phyloP scores from a whole-genome alignment of 2,888 invertebrate species.

The Craniophora ligustri region DNA sequence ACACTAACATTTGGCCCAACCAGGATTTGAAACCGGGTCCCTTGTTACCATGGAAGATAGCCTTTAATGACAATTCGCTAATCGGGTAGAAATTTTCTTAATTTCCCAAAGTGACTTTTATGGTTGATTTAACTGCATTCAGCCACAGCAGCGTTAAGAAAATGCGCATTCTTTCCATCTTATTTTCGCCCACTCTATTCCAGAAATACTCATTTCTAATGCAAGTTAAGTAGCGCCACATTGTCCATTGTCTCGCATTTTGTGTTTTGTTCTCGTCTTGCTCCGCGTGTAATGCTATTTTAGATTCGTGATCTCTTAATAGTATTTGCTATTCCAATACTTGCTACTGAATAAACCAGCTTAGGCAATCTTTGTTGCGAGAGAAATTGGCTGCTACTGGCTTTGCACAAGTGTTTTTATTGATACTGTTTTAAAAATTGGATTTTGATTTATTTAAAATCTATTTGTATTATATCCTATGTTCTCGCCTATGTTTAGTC shows the following conservation, averaged over 20 bases:
- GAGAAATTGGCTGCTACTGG: too few species aligned
- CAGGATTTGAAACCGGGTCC: too few species aligned
- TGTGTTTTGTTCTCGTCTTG: constrained; percentile 68
- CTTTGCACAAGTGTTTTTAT: constrained; percentile 9
- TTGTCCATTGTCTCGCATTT: constrained; percentile 70
- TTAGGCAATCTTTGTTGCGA: constrained; percentile 56
- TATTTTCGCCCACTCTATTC: constrained; percentile 29
- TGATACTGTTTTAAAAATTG: background rate
- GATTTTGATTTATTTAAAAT: background rate
- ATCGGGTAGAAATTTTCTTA: background rate
- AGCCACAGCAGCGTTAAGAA: background rate
- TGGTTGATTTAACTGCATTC: background rate
- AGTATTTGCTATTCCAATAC: constrained; percentile 73
- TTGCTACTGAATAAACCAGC: constrained; percentile 62
- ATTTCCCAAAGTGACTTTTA: background rate
- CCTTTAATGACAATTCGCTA: too few species aligned
- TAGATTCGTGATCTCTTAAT: constrained; percentile 83
- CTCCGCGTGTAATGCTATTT: constrained; percentile 74
- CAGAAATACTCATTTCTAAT: constrained; percentile 45
- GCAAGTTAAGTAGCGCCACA: constrained; percentile 59
- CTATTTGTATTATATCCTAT: too few species aligned
- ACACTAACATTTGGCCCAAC: too few species aligned
- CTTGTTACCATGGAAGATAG: too few species aligned
- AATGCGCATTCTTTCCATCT: background rate
- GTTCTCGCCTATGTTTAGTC: too few species aligned